Evolutionary conservation across 2,113 vertebrate genomes (phyloP).

Genomic region (Pedetes capensis): DNA sequence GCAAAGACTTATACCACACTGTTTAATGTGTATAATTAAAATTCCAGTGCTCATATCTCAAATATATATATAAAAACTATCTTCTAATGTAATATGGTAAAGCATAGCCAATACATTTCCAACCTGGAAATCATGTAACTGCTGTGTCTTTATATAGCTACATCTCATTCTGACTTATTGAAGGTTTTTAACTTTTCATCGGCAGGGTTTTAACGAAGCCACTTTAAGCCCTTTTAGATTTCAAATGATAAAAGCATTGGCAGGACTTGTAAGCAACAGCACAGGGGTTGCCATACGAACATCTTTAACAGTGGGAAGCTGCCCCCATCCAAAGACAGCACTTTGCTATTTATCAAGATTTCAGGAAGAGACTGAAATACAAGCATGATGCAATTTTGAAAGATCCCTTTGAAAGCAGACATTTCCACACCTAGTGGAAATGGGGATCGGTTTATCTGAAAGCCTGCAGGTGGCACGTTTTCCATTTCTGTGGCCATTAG

Average conservation of each 20-base stretch:
- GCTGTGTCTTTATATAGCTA: constrained; percentile 50
- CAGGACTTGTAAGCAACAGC: constrained; percentile 40
- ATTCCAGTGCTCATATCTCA: not conserved
- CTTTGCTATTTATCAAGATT: constrained; percentile 57
- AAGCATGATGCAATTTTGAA: constrained; percentile 55
- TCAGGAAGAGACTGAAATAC: constrained; percentile 43
- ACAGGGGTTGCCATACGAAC: not conserved
- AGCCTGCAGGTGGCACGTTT: constrained; percentile 27
- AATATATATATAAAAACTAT: constrained; percentile 10
- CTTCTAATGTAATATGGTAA: not conserved
- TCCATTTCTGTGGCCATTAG: constrained; percentile 27
- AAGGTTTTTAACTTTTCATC: constrained; percentile 62
- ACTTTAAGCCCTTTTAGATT: constrained; percentile 61
- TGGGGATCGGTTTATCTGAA: constrained; percentile 23
- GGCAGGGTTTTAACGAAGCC: constrained; percentile 63
- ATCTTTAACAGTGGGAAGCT: constrained; percentile 43
- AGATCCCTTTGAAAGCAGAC: constrained; percentile 46
- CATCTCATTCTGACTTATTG: constrained; percentile 63
- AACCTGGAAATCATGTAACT: constrained; percentile 51
- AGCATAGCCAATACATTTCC: constrained; percentile 16
- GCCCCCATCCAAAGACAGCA: constrained; percentile 37
- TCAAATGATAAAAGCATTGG: constrained; percentile 70
- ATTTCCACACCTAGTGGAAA: constrained; percentile 27
- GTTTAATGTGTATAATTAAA: not conserved
- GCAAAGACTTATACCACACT: not conserved